Evolutionary conservation across 92 coral and sea anemone species (phyloP).

Genomic region (Porites evermanni): DNA sequence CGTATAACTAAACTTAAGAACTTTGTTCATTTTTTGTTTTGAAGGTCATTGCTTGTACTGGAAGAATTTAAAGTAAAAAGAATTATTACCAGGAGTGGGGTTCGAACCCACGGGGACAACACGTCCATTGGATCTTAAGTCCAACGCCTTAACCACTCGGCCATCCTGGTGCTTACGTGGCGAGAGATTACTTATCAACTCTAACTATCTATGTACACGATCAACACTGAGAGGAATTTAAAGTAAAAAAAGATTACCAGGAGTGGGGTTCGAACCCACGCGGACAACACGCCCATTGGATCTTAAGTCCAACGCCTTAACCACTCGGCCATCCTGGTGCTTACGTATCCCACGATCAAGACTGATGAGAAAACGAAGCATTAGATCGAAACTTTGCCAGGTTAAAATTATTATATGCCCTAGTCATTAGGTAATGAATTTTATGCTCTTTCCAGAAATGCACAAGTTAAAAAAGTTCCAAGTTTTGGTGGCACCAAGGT

Average conservation of each 20-base stretch:
- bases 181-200: no score
- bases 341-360: no score
- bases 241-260: slow-evolving; percentile 35
- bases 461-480: slow-evolving; percentile 11
- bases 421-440: background rate
- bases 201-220: no score
- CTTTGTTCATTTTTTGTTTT: no score
- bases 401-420: no score
- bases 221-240: background rate
- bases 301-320: slow-evolving; percentile 99
- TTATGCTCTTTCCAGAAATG: background rate
- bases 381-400: no score
- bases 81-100: slow-evolving; percentile 78
- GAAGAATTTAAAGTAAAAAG: no score
- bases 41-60: no score
- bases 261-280: slow-evolving; percentile 94
- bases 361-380: no score
- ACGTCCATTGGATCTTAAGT: slow-evolving; percentile 99
- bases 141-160: slow-evolving; percentile 99
- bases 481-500: background rate
- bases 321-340: slow-evolving; percentile 99
- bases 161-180: slow-evolving; percentile 83
- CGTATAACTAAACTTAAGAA: no score
- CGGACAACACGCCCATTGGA: slow-evolving; percentile 97
- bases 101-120: slow-evolving; percentile 93